Percentiles rank a stretch among this genome's conserved stretches.
phyloP scores from a whole-genome alignment of 2,113 vertebrate genomes.

The Abramis brama region DNA sequence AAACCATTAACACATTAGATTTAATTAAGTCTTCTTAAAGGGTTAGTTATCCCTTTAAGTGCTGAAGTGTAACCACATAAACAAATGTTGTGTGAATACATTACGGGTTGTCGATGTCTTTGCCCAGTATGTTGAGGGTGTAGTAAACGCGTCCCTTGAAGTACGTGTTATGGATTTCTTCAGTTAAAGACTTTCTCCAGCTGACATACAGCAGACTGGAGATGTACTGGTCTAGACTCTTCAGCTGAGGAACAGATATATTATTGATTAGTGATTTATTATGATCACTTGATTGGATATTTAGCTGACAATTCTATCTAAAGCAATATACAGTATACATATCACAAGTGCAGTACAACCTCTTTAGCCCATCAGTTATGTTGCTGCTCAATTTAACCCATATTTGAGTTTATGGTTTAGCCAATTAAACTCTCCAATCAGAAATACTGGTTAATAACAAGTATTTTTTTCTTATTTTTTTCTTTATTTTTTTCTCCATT shows the following conservation, averaged over 20 bases:
- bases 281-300: background rate
- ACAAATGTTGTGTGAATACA: background rate
- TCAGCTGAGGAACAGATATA: constrained; percentile 77
- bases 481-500: too few species aligned
- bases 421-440: too few species aligned
- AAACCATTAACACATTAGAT: background rate
- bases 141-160: constrained; percentile 92
- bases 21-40: background rate
- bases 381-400: background rate
- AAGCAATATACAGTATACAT: background rate
- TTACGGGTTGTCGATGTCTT: constrained; percentile 96
- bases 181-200: constrained; percentile 91
- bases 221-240: constrained; percentile 93
- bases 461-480: too few species aligned
- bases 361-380: background rate
- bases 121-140: constrained; percentile 85
- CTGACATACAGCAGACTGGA: constrained; percentile 89
- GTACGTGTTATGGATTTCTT: constrained; percentile 88
- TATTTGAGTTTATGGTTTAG: background rate
- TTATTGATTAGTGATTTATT: background rate
- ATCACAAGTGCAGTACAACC: background rate
- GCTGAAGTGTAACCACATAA: background rate
- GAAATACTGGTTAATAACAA: too few species aligned
- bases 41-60: background rate
- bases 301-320: background rate